Conservation (phyloP, 2,888 invertebrate species). For the Strigamia crassipes region DNA sequence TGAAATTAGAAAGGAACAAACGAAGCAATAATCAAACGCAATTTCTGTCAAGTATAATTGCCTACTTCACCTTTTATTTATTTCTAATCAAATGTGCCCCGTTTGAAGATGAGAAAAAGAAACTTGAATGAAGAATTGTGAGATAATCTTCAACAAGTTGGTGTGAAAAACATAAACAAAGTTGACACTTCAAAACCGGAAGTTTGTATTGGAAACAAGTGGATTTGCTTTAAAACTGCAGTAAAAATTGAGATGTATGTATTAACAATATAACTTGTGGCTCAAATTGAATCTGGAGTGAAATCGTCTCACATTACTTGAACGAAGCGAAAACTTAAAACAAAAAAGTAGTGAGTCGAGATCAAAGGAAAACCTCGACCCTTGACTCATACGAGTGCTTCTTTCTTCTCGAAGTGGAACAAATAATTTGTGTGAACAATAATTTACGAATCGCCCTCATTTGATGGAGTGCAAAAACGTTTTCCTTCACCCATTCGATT, state of each 20-base stretch:
- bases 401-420: conserved; percentile 32
- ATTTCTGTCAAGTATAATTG: conserved; percentile 27
- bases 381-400: conserved; percentile 17
- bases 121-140: conserved; percentile 6
- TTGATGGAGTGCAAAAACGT: conserved; percentile 19
- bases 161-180: not conserved
- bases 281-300: not conserved
- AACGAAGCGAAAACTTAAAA: not conserved
- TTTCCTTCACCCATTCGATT: conserved; percentile 34
- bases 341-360: not conserved
- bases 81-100: conserved; percentile 2
- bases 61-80: conserved; percentile 21
- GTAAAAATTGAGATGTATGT: not conserved
- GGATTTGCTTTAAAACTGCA: not conserved
- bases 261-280: not conserved
- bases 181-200: conserved; percentile 18
- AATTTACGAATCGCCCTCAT: conserved; percentile 40
- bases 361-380: conserved; percentile 39
- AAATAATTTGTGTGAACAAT: conserved; percentile 28
- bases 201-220: not conserved
- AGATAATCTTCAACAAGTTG: not conserved
- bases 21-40: conserved; percentile 31
- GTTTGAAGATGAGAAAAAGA: not conserved
- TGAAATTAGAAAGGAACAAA: conserved; percentile 14
- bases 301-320: not conserved